Percentiles rank a stretch among this genome's conserved stretches.
phyloP scores from a whole-genome alignment of 2,113 vertebrate genomes.

The Trochalopteron elliotii region DNA sequence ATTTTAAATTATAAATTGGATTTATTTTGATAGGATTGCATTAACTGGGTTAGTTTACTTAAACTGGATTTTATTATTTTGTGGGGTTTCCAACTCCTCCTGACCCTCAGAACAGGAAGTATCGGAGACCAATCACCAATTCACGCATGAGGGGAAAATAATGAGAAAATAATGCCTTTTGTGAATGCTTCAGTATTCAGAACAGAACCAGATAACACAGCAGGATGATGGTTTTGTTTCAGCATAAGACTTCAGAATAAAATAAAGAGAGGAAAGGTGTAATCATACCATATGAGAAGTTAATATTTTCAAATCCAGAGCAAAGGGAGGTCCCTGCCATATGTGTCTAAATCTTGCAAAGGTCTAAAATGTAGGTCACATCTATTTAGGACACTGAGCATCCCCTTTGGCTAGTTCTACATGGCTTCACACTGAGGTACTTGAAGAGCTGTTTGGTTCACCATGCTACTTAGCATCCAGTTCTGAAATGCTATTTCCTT shows the following conservation, averaged over 20 bases:
- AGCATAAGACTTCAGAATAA: background rate
- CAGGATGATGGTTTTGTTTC: background rate
- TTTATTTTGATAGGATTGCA: background rate
- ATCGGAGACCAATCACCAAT: background rate
- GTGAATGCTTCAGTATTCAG: background rate
- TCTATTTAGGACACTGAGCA: slow-evolving; percentile 54
- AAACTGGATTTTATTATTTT: background rate
- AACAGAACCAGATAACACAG: background rate
- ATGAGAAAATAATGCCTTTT: background rate
- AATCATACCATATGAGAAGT: background rate
- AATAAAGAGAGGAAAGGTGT: background rate
- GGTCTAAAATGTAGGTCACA: slow-evolving; percentile 58
- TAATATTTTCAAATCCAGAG: background rate
- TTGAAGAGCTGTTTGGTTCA: background rate
- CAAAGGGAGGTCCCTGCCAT: slow-evolving; percentile 28
- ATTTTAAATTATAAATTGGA: background rate
- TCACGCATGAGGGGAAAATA: background rate
- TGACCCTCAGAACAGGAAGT: background rate
- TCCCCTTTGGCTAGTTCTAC: slow-evolving; percentile 43
- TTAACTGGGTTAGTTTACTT: background rate
- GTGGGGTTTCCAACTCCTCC: background rate
- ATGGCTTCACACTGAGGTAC: background rate
- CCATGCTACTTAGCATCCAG: background rate
- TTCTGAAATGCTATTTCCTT: background rate
- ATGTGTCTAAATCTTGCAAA: slow-evolving; percentile 34